Conservation (phyloP, 2,797 vertebrate genomes). For the Sphenodon punctatus region DNA sequence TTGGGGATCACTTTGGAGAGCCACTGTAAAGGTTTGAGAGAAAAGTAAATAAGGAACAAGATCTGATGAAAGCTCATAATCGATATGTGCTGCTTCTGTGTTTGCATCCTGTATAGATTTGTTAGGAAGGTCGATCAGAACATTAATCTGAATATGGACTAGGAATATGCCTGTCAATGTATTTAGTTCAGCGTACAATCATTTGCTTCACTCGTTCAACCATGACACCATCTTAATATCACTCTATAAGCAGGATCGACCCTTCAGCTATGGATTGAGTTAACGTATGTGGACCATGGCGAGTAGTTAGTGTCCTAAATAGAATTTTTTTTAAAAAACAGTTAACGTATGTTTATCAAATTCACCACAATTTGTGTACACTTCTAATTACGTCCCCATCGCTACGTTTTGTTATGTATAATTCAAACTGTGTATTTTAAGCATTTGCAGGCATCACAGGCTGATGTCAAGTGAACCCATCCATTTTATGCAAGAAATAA, state of each 20-base stretch:
- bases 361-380: constrained; percentile 19
- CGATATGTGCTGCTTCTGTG: neutral
- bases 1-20: too few relatives aligned
- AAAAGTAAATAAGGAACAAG: neutral
- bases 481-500: neutral
- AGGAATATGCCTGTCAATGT: neutral
- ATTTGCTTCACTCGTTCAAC: neutral
- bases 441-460: constrained; percentile 8
- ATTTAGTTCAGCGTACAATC: neutral
- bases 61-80: neutral
- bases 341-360: too few relatives aligned
- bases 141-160: neutral
- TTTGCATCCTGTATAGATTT: neutral
- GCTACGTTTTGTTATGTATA: neutral
- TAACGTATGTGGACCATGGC: neutral
- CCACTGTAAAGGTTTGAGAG: neutral
- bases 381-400: constrained; percentile 43
- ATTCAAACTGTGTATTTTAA: neutral
- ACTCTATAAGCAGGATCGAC: neutral
- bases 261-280: neutral
- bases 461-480: neutral
- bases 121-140: neutral
- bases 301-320: too few relatives aligned
- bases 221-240: neutral
- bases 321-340: too few relatives aligned